Base-by-base conservation (phyloP, 2,113 vertebrate species). In the Corynorhinus townsendii region DNA sequence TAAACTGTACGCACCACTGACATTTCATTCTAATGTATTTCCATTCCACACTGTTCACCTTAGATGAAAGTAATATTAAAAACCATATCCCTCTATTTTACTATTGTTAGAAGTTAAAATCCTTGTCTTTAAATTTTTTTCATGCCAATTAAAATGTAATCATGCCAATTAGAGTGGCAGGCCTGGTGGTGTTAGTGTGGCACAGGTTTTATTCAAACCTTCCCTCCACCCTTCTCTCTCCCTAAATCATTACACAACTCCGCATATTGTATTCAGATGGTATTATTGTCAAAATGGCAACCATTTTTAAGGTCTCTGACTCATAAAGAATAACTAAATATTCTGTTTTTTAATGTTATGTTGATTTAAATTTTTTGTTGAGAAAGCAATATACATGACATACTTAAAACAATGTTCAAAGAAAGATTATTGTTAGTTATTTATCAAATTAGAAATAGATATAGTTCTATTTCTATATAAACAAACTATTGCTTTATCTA, bases 1-100 rank as follows among this genome's bases (percentile, higher is more conserved):
- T 99, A 99, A 99, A 99, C 98, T 99, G 98, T 98, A 99, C 98
- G 99, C 99, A 99, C 98, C 99, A 98, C 99, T 99, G 99, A 98
- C 98, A 98, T 98, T 99, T 99, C 99, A 98, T 99, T 99, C 98
- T 98, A 98, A 98, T 98, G 98, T 98, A 98, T 98, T 99, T 98
- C 98, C 98, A 98, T 98, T 98, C 98, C 98, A 98, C 98, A 98
- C 98, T 99, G 98, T 98, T 98, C 99, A 98, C 98, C 98, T 98
- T 98, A 98, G 98, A 99, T 98, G 98, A 98, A 98, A 98, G 98
- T 98, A 98, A 98, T 98, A 99, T 99, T 98, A 98, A 98, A 98
- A 98, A 98, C 98, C 98, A 98, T 98, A 98, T 98, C 98, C 98
- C 98, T 98, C 98, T 98, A 98, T 98, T 99, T 99, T 98, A 98